Percentiles rank a stretch among this genome's conserved stretches.
Evolutionary conservation across 2,113 vertebrate species (phyloP).

Genomic region (Furnarius figulus): DNA sequence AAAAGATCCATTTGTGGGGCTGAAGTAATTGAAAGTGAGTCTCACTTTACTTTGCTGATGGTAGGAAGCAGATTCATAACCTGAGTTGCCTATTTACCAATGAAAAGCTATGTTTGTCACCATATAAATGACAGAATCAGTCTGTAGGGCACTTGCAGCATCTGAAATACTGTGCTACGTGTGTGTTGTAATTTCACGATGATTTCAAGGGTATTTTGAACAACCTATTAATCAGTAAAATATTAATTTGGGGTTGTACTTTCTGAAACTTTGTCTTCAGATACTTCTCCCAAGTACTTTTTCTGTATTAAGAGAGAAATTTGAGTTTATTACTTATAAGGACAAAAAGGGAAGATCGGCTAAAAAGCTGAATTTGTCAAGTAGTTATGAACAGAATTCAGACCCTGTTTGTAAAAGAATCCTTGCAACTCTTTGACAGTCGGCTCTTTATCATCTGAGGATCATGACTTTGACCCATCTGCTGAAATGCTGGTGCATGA

Average conservation of each 20-base stretch:
- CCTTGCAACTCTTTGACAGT: conserved; percentile 67
- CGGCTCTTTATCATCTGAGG: conserved; percentile 97
- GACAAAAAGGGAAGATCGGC: background rate
- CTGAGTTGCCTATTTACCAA: background rate
- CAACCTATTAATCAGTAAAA: background rate
- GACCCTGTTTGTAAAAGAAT: background rate
- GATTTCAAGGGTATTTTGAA: background rate
- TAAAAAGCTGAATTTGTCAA: background rate
- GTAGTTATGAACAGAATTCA: background rate
- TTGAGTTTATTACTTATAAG: background rate
- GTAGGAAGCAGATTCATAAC: background rate
- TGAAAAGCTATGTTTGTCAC: background rate
- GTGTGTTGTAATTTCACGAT: background rate
- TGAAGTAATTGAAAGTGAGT: background rate
- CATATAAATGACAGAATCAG: background rate
- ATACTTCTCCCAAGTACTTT: background rate
- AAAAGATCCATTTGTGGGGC: background rate
- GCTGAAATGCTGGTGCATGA: conserved; percentile 98
- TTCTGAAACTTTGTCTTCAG: background rate
- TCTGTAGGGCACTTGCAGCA: background rate
- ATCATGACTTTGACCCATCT: conserved; percentile 98
- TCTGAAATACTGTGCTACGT: background rate
- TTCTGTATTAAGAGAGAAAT: background rate
- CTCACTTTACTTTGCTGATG: background rate
- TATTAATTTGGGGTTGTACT: background rate